A percentile compares a stretch with the other conserved stretches of the same genome.
Conservation (phyloP, 64 coral and sea anemone genomes). For the Hydrozoanthus tunicans region DNA sequence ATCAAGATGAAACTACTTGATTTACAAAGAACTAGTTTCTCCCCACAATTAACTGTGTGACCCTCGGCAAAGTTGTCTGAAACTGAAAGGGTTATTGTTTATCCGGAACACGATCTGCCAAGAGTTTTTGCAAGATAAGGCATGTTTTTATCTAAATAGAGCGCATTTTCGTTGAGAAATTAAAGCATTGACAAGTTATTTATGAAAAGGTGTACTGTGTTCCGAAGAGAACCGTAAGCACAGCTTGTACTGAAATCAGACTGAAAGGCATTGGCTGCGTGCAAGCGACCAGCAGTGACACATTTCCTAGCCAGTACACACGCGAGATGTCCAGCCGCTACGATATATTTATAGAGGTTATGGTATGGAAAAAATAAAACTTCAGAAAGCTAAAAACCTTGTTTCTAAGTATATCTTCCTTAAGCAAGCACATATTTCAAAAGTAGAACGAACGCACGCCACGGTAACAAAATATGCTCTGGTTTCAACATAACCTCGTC, state of each 20-base stretch:
- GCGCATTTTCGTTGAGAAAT: background rate
- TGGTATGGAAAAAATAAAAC: background rate
- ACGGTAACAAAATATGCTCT: background rate
- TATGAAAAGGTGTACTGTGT: background rate
- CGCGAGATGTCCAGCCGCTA: too few relatives aligned
- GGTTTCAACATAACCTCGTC: background rate
- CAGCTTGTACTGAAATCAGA: background rate
- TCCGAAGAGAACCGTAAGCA: background rate
- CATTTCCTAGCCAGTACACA: background rate
- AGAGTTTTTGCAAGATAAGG: slow-evolving; percentile 24
- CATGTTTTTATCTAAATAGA: background rate
- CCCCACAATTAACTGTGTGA: background rate
- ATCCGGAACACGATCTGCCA: slow-evolving; percentile 37
- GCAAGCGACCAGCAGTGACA: background rate
- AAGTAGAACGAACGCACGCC: background rate
- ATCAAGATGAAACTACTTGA: too few relatives aligned
- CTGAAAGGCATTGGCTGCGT: background rate
- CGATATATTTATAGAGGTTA: too few relatives aligned
- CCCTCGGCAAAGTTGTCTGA: slow-evolving; percentile 24
- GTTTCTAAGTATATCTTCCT: background rate
- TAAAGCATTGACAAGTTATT: background rate
- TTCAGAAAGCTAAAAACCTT: background rate
- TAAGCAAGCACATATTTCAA: background rate
- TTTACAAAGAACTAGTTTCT: too few relatives aligned
- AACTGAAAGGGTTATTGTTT: slow-evolving; percentile 44